Percentiles rank a stretch among this genome's conserved stretches.
Conservation (phyloP, 37 sponge, comb jelly and placozoan species). For the Haliclona indistincta region DNA sequence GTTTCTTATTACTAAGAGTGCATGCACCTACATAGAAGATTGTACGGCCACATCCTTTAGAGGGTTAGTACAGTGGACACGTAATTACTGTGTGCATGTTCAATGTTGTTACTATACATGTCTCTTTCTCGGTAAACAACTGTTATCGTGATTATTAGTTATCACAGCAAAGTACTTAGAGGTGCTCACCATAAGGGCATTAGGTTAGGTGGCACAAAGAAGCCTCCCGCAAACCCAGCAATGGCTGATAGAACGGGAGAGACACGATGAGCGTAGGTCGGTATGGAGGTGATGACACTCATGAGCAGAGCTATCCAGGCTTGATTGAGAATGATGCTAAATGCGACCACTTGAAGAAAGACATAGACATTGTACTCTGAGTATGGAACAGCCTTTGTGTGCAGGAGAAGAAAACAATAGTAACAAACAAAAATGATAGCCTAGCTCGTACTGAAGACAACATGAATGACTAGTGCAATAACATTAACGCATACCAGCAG, state of each 20-base stretch:
- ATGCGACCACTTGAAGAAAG: slow-evolving; percentile 28
- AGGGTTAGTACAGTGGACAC: too few relatives aligned
- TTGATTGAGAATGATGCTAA: slow-evolving; percentile 76
- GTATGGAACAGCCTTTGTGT: slow-evolving; percentile 33
- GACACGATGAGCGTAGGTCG: slow-evolving; percentile 43
- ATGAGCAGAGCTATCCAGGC: slow-evolving; percentile 75
- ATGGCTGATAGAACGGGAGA: slow-evolving; percentile 76
- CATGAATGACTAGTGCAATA: background rate
- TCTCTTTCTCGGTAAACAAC: too few relatives aligned
- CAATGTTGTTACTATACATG: too few relatives aligned
- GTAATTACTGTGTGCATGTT: too few relatives aligned
- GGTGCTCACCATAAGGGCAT: slow-evolving; percentile 71
- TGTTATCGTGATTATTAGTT: too few relatives aligned
- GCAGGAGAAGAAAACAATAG: background rate
- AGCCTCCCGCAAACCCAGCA: slow-evolving; percentile 84
- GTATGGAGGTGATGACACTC: slow-evolving; percentile 43
- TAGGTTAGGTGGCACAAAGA: slow-evolving; percentile 64
- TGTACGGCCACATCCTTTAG: background rate
- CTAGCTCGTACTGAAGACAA: background rate
- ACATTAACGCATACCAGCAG: slow-evolving; percentile 34
- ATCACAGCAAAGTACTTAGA: background rate
- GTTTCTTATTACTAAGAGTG: background rate
- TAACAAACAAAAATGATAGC: background rate
- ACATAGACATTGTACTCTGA: slow-evolving; percentile 27
- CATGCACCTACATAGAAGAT: background rate